These are phyloP conservation scores for Hyposmocoma kahamanoa DNA, from an alignment of 1,140 invertebrate species.

Conservation along the genomic window DNA sequence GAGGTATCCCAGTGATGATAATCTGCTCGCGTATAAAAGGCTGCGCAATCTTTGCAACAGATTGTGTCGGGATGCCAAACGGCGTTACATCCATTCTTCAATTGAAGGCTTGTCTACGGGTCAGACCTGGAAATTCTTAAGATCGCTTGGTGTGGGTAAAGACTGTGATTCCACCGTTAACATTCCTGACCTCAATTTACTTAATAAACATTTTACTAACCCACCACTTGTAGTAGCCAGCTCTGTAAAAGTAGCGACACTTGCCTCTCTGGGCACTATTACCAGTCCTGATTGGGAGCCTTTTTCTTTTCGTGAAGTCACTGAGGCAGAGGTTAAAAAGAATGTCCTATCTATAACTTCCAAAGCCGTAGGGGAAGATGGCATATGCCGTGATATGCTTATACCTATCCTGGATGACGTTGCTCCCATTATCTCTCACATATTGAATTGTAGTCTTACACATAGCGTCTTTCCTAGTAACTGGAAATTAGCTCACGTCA, in stretches of 20 bases:
- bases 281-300: neutral
- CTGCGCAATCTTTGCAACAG: neutral
- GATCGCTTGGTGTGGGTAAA: neutral
- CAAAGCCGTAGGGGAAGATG: neutral
- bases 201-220: neutral
- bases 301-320: neutral
- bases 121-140: neutral
- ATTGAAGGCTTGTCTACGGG: neutral
- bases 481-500: neutral
- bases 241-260: neutral
- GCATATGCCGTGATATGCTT: neutral
- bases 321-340: neutral
- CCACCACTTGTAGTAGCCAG: neutral
- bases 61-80: neutral
- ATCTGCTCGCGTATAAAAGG: neutral
- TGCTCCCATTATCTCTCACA: neutral
- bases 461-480: neutral
- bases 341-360: neutral
- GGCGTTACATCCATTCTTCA: neutral
- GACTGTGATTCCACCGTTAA: neutral
- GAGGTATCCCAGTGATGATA: neutral
- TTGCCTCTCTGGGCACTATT: neutral
- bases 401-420: neutral
- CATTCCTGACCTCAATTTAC: neutral
- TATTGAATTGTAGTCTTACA: neutral